Percentiles rank a stretch among this genome's conserved stretches.
Evolutionary conservation across 2,888 invertebrate genomes (phyloP).

Genomic region (Hirudinaria manillensis): DNA sequence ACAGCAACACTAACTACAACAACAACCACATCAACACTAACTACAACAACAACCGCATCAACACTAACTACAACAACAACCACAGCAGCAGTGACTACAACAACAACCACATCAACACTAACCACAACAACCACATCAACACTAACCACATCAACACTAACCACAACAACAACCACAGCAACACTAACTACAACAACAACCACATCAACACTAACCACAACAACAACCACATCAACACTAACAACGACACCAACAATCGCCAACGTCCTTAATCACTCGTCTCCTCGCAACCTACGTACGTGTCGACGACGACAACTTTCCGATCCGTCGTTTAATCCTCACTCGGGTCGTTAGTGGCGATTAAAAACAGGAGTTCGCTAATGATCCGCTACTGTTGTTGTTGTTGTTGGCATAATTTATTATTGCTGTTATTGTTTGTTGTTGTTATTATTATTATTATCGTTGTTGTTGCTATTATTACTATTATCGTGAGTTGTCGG

Average conservation of each 20-base stretch:
- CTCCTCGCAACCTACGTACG: not conserved
- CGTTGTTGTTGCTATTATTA: no score
- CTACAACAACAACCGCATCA: no score
- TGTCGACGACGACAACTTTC: conserved; percentile 5
- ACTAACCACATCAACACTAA: no score
- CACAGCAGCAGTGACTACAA: no score
- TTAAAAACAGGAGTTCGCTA: not conserved
- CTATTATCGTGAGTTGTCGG: not conserved
- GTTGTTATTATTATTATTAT: not conserved
- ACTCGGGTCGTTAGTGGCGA: conserved; percentile 4
- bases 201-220: not conserved
- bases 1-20: no score
- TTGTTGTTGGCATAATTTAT: not conserved
- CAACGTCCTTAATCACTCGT: not conserved
- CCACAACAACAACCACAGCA: no score
- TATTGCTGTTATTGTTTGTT: conserved; percentile 1
- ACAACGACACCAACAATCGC: not conserved
- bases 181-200: not conserved
- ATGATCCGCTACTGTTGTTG: not conserved
- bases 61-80: no score
- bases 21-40: no score
- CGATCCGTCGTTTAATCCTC: not conserved
- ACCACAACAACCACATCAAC: no score
- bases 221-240: not conserved
- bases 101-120: no score